These are phyloP conservation scores for Periphyllus acericola DNA, from an alignment of 2,888 invertebrate genomes.

Conservation along the genomic window DNA sequence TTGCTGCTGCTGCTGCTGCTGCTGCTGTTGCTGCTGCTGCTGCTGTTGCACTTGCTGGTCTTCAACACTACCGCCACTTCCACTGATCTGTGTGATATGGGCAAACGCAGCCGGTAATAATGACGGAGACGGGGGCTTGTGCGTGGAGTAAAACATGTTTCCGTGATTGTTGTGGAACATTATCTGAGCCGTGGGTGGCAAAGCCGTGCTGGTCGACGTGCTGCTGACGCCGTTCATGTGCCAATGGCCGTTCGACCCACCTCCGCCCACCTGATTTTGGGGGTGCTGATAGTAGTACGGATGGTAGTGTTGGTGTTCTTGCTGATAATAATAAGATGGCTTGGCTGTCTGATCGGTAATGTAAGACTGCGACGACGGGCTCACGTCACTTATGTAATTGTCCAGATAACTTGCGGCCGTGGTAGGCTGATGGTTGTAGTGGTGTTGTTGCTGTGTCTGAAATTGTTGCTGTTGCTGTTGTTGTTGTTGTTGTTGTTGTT, in stretches of 20 bases:
- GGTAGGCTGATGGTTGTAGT: not conserved
- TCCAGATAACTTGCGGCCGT: constrained; percentile 20
- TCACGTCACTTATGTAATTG: constrained; percentile 57
- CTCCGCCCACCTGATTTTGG: not conserved
- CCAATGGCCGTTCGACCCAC: not conserved
- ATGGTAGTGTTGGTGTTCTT: constrained; percentile 56
- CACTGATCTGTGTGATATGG: constrained; percentile 12
- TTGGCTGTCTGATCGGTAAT: constrained; percentile 45
- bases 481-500: constrained; percentile 63
- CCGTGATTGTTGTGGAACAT: constrained; percentile 45
- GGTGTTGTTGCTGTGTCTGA: constrained; percentile 30
- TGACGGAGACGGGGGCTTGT: constrained; percentile 27
- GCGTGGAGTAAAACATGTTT: constrained; percentile 32
- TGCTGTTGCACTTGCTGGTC: constrained; percentile 23
- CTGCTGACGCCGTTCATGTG: not conserved
- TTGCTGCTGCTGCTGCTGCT: constrained; percentile 21
- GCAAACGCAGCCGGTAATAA: not conserved
- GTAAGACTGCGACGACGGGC: constrained; percentile 33
- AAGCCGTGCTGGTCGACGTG: constrained; percentile 18
- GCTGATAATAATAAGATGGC: constrained; percentile 51
- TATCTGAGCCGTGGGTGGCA: constrained; percentile 4
- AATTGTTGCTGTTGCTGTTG: constrained; percentile 64
- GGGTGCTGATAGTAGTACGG: constrained; percentile 38
- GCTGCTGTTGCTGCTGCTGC: not conserved
- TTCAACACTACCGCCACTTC: not conserved